Base-by-base conservation (phyloP, 2,113 vertebrate genomes). In the Eulemur macaco region DNA sequence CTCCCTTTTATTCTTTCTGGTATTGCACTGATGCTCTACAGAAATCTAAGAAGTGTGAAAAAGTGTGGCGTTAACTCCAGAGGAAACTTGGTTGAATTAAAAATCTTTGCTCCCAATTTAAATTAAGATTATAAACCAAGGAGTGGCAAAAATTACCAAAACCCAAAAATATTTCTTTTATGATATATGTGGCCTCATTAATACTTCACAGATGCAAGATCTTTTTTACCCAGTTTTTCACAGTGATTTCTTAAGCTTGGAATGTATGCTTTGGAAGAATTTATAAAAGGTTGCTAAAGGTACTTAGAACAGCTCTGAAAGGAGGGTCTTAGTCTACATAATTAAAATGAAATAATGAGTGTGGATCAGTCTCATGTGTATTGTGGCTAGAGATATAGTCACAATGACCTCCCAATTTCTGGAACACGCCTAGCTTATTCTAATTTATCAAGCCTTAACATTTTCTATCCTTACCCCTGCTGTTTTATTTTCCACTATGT, bases 21-120 rank as follows among this genome's bases (percentile, higher is more conserved):
- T 82, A 81, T 63, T 94, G 50, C 50, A 97, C 69, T 71, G 47
- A 76, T 71, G 54, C 47, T 96, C 78, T 93, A 45, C 91, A 92
- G 90, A 94, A 95, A 66, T 54, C 63, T 82, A 60, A 77, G 66
- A 63, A 63, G 60, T 58, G 56, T 58, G 56, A 58, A 58, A 18
- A 86, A 89, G 76, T 88, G 66, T 77, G 86, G 31, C 3, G 34
- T 17, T 78, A 42, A 64, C 80, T 96, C 50, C 90, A 95, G 88
- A 97, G 86, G 50, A 98, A 96, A 50, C 68, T 29, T 63, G 39
- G 50, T 84, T 94, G 89, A 34, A 63, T 66, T 92, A 50, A 93
- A 83, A 69, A 52, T 42, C 47, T 95, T 96, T 96, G 15, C 87
- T 93, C 45, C 37, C 47, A 86, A 14, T 85, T 89, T 58, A 95